A percentile compares a stretch with the other conserved stretches of the same genome.
Conservation (phyloP, 2,888 invertebrate species). For the Parnassius glacialis region DNA sequence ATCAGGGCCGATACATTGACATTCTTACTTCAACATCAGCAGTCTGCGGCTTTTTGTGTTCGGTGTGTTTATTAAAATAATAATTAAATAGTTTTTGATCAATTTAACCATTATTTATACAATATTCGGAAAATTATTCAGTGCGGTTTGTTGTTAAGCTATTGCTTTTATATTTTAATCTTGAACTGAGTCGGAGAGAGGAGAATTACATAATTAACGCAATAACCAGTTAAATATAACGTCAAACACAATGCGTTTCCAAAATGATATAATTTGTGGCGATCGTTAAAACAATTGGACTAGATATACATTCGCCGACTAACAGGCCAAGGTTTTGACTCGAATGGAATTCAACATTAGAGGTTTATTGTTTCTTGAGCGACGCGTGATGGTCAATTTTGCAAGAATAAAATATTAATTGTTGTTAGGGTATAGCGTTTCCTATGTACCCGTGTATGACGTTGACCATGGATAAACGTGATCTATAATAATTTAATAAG, state of each 20-base stretch:
- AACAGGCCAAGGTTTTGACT: constrained; percentile 23
- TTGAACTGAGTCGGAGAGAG: too few relatives aligned
- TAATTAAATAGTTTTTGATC: too few relatives aligned
- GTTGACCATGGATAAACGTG: constrained; percentile 1
- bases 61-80: too few relatives aligned
- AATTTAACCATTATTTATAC: too few relatives aligned
- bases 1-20: too few relatives aligned
- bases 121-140: too few relatives aligned
- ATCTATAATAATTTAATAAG: too few relatives aligned
- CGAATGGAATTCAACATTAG: constrained; percentile 23
- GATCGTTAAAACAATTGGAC: constrained; percentile 25
- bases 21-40: too few relatives aligned
- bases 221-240: constrained; percentile 2
- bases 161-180: too few relatives aligned
- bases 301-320: constrained; percentile 22
- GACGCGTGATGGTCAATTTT: constrained; percentile 22
- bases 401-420: constrained; percentile 13
- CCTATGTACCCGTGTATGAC: constrained; percentile 2
- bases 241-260: constrained; percentile 20
- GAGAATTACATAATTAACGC: not conserved
- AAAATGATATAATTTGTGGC: constrained; percentile 19
- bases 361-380: constrained; percentile 22
- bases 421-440: constrained; percentile 8
- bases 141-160: too few relatives aligned
- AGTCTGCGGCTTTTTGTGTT: too few relatives aligned